Percentiles rank a stretch among this genome's conserved stretches.
Conservation (phyloP, 2,888 invertebrate species). For the Metacarcinus magister region DNA sequence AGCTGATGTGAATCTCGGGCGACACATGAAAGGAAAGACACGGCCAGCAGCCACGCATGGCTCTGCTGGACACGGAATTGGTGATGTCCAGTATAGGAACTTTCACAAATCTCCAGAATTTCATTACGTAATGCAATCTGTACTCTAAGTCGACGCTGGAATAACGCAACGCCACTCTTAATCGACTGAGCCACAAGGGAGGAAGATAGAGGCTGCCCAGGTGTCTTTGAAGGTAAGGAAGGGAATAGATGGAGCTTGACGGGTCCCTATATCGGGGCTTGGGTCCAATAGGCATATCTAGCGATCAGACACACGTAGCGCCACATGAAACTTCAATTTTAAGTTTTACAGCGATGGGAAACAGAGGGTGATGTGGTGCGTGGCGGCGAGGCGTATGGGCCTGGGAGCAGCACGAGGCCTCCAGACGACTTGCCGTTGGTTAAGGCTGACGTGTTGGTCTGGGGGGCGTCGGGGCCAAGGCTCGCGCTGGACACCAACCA, state of each 20-base stretch:
- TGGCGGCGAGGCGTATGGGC: not conserved
- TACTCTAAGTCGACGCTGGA: not conserved
- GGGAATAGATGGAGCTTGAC: not conserved
- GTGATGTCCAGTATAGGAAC: constrained; percentile 79
- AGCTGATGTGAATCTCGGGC: not conserved
- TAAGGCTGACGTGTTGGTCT: constrained; percentile 48
- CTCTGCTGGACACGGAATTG: constrained; percentile 60
- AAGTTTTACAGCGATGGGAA: constrained; percentile 75
- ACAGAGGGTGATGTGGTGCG: constrained; percentile 62
- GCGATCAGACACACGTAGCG: constrained; percentile 68
- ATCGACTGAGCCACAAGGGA: not conserved
- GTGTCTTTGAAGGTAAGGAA: not conserved
- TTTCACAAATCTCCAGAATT: constrained; percentile 79
- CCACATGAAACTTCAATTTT: constrained; percentile 75
- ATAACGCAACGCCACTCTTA: not conserved
- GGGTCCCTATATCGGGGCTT: constrained; percentile 63
- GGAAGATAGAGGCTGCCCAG: not conserved
- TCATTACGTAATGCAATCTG: constrained; percentile 70
- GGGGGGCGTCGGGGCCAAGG: not conserved
- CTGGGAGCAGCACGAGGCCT: constrained; percentile 46
- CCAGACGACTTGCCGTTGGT: constrained; percentile 39
- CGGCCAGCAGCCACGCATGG: not conserved
- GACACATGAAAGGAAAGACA: not conserved
- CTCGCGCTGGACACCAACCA: not conserved
- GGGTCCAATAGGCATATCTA: constrained; percentile 74